phyloP scores from a whole-genome alignment of 2,888 invertebrate species.

The Macroteleia sp. region DNA sequence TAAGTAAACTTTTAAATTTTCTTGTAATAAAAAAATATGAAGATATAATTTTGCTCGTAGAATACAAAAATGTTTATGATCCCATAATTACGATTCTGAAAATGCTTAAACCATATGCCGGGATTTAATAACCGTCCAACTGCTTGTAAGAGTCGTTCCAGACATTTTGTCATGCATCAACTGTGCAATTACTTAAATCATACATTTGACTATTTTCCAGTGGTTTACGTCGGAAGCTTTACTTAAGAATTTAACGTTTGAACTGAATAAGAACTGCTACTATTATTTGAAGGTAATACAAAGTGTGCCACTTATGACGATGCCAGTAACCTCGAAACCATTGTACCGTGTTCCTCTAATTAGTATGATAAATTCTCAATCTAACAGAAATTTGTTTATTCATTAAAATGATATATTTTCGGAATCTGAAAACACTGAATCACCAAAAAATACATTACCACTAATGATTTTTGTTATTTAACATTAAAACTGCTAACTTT shows the following conservation, averaged over 20 bases:
- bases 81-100: not conserved
- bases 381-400: too few relatives aligned
- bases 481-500: too few relatives aligned
- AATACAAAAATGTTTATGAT: too few relatives aligned
- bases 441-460: too few relatives aligned
- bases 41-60: not conserved
- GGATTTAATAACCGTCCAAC: constrained; percentile 1
- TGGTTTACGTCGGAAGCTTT: constrained; percentile 44
- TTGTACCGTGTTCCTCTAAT: constrained; percentile 45
- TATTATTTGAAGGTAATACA: constrained; percentile 47
- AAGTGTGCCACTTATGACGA: constrained; percentile 45
- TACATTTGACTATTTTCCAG: constrained; percentile 43
- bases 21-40: too few relatives aligned
- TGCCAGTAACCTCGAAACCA: constrained; percentile 51
- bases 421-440: too few relatives aligned
- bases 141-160: constrained; percentile 4
- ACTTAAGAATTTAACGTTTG: constrained; percentile 47
- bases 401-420: too few relatives aligned
- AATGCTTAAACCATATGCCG: not conserved
- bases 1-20: too few relatives aligned
- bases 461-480: too few relatives aligned
- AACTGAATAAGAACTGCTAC: constrained; percentile 16
- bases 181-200: constrained; percentile 47
- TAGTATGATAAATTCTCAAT: constrained; percentile 51
- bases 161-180: constrained; percentile 42